phyloP scores from a whole-genome alignment of 2,888 invertebrate genomes.

The Aphidius colemani region DNA sequence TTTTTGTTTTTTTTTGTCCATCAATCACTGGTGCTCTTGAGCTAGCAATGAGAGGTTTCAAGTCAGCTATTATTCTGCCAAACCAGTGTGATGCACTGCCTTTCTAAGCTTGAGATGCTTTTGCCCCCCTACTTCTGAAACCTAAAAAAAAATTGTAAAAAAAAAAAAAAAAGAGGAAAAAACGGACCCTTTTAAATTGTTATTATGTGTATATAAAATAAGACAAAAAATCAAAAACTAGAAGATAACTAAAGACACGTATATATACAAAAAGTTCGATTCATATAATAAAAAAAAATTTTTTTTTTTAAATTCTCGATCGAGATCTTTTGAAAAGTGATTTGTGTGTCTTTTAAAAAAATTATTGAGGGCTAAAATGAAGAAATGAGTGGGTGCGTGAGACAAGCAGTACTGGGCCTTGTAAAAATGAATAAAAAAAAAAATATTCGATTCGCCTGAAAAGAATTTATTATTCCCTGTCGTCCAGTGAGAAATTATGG shows the following conservation, averaged over 20 bases:
- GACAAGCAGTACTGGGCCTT: neutral
- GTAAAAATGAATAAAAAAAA: conserved; percentile 2
- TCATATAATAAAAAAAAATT: neutral
- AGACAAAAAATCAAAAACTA: neutral
- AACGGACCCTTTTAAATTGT: no score
- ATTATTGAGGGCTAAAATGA: conserved; percentile 21
- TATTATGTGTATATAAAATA: no score
- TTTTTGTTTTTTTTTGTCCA: conserved; percentile 40
- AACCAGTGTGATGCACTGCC: conserved; percentile 58
- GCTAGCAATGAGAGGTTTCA: conserved; percentile 47
- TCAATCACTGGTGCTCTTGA: conserved; percentile 51
- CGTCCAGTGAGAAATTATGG: conserved; percentile 14
- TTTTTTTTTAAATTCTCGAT: conserved; percentile 12
- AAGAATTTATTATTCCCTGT: conserved; percentile 26
- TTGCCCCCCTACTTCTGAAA: neutral
- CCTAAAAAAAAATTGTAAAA: conserved; percentile 1
- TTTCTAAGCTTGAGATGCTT: conserved; percentile 32
- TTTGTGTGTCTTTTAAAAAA: conserved; percentile 24
- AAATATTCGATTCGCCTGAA: conserved; percentile 10
- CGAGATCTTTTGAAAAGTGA: conserved; percentile 18
- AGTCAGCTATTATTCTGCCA: conserved; percentile 58
- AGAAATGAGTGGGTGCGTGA: neutral
- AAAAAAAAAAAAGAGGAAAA: neutral
- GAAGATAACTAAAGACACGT: neutral
- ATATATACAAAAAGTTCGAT: neutral